phyloP scores from a whole-genome alignment of 2,888 invertebrate genomes.

The Nephrotoma guestfalica region DNA sequence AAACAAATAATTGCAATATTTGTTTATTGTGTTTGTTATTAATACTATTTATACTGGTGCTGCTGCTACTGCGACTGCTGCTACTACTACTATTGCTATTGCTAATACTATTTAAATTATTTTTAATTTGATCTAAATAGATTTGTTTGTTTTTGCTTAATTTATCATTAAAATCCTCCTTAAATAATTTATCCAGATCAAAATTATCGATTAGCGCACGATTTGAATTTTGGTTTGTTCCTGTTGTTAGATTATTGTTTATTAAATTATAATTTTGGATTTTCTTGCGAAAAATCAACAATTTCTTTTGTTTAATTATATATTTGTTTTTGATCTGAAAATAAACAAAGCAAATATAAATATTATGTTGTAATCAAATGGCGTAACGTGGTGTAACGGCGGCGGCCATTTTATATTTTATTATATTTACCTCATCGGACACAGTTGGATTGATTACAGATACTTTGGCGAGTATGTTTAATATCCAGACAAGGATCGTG shows the following conservation, averaged over 20 bases:
- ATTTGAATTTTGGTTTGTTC: neutral
- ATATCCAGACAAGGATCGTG: neutral
- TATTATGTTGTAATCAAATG: neutral
- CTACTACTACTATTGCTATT: neutral
- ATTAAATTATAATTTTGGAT: neutral
- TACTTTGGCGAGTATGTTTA: neutral
- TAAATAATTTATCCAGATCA: neutral
- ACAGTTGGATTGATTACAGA: neutral
- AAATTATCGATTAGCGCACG: neutral
- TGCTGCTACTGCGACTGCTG: neutral
- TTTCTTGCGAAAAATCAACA: neutral
- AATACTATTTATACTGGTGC: neutral
- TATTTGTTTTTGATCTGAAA: neutral
- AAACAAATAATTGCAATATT: slow-evolving; percentile 9
- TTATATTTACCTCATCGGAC: neutral
- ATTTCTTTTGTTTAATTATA: neutral
- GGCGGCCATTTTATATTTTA: neutral
- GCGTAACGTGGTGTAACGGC: neutral
- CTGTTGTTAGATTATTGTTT: neutral
- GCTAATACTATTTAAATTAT: neutral
- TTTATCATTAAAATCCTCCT: neutral
- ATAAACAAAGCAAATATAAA: neutral
- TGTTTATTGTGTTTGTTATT: neutral
- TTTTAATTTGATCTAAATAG: neutral
- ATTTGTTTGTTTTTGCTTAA: neutral